These are phyloP conservation scores for Ispidina lecontei DNA, from an alignment of 2,797 vertebrate genomes.

Conservation along the genomic window DNA sequence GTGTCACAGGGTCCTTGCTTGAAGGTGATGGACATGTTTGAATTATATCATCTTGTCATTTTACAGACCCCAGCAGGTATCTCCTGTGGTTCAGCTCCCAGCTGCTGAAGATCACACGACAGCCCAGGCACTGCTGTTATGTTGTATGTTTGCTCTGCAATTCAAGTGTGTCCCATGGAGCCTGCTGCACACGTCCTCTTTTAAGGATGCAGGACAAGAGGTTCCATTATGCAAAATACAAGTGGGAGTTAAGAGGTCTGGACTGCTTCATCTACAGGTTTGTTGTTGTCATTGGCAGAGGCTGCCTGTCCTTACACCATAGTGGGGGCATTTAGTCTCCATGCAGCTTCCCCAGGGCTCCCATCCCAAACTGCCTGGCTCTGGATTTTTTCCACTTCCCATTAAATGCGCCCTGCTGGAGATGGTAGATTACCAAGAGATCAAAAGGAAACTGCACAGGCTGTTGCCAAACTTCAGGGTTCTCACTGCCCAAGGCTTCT, in stretches of 20 bases:
- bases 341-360: not conserved
- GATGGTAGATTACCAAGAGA: not conserved
- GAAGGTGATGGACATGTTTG: slow-evolving; percentile 33
- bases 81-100: not conserved
- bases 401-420: not conserved
- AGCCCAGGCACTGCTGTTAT: not conserved
- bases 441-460: not conserved
- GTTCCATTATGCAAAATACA: not conserved
- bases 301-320: rapidly evolving
- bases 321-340: not conserved
- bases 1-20: slow-evolving; percentile 19
- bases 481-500: not conserved
- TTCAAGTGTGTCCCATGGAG: not conserved
- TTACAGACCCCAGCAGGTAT: not conserved
- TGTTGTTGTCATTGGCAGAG: not conserved
- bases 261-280: not conserved
- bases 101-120: not conserved
- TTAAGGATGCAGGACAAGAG: not conserved
- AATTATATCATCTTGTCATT: slow-evolving; percentile 31
- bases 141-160: not conserved
- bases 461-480: not conserved
- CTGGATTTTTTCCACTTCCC: not conserved
- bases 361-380: not conserved
- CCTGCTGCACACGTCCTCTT: not conserved
- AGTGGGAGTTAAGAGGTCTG: not conserved